These are phyloP conservation scores for Hepsetus odoe DNA, from an alignment of 2,113 vertebrate genomes.

Conservation along the genomic window DNA sequence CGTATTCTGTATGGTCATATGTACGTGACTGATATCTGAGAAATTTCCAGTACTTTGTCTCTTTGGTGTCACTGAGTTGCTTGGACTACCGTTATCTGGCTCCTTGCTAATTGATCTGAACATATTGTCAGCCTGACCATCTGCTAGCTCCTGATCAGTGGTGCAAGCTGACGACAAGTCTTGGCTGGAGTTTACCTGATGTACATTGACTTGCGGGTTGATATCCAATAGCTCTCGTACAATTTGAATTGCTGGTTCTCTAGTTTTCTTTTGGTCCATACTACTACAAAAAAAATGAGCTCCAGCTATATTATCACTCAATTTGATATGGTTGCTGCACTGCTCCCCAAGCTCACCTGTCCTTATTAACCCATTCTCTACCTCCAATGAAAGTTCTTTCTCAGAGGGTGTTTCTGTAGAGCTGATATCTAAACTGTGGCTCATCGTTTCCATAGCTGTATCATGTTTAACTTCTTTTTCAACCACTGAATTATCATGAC, in stretches of 20 bases:
- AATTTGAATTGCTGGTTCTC: background rate
- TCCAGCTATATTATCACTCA: background rate
- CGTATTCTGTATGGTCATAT: conserved; percentile 11
- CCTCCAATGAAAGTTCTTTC: background rate
- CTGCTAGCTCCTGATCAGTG: conserved; percentile 19
- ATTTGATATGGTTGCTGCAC: background rate
- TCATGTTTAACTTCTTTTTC: conserved; percentile 28
- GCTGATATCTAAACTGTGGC: background rate
- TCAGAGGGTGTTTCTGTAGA: background rate
- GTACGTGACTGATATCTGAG: background rate
- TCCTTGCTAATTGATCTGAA: conserved; percentile 27
- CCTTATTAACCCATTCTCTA: conserved; percentile 3
- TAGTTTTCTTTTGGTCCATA: background rate
- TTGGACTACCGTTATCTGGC: conserved; percentile 1
- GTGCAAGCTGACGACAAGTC: background rate
- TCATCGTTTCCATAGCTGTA: conserved; percentile 35
- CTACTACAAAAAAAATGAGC: background rate
- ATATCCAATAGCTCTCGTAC: conserved; percentile 7
- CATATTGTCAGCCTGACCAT: conserved; percentile 16
- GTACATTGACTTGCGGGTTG: background rate
- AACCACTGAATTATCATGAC: background rate
- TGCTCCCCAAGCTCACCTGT: background rate
- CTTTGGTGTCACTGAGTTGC: background rate
- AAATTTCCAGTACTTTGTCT: conserved; percentile 11
- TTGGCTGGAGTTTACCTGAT: background rate